Conservation (phyloP, 1,140 invertebrate species). For the Ditylenchus dipsaci region DNA sequence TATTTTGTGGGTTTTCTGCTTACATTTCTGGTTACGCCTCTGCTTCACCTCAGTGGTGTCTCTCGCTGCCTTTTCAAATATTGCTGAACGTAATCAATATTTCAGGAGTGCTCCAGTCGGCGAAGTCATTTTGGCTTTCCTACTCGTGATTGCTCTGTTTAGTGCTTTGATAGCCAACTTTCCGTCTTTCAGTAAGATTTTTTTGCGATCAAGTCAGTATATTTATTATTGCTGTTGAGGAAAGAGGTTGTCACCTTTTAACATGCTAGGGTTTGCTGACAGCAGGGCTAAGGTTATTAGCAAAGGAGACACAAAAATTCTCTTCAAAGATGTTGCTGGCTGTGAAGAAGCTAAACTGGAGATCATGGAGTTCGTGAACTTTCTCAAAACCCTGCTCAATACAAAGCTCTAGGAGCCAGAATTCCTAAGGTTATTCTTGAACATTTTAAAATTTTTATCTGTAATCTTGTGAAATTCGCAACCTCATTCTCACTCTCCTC, state of each 20-base stretch:
- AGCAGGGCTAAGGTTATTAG: slow-evolving; percentile 96
- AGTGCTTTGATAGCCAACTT: too few species aligned
- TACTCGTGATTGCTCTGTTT: too few species aligned
- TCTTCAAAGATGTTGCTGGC: slow-evolving; percentile 88
- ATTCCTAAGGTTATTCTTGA: slow-evolving; percentile 79
- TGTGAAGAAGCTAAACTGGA: slow-evolving; percentile 99
- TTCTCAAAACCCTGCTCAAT: slow-evolving; percentile 95
- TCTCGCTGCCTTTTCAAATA: too few species aligned
- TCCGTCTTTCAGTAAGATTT: too few species aligned
- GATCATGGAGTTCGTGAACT: slow-evolving; percentile 99
- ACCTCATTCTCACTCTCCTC: not conserved
- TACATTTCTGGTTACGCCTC: too few species aligned
- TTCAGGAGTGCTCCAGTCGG: too few species aligned
- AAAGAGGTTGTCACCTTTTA: slow-evolving; percentile 68
- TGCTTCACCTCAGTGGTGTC: too few species aligned
- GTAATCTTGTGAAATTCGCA: not conserved
- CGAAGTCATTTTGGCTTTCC: too few species aligned
- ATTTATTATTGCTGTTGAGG: slow-evolving; percentile 6
- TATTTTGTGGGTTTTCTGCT: too few species aligned
- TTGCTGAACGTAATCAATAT: too few species aligned
- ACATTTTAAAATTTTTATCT: slow-evolving; percentile 55
- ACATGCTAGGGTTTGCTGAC: slow-evolving; percentile 85
- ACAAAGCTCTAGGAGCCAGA: slow-evolving; percentile 93
- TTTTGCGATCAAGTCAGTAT: slow-evolving; percentile 16
- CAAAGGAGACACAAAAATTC: slow-evolving; percentile 85